Conservation (phyloP, 2,797 vertebrate genomes). For the Myotis pilosus region DNA sequence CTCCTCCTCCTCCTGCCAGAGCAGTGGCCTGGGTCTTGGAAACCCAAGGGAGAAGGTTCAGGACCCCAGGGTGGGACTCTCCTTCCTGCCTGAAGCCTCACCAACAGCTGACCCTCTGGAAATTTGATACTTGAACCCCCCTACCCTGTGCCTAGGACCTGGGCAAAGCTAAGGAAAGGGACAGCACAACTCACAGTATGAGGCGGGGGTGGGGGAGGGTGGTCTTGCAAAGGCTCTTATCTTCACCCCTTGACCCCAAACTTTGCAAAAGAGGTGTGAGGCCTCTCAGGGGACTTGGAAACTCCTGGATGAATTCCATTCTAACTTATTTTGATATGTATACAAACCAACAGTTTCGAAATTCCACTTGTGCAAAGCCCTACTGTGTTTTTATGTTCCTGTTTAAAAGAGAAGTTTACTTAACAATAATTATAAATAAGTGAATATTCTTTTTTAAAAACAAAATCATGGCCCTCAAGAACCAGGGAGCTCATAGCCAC, state of each 20-base stretch:
- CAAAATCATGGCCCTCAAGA: background rate
- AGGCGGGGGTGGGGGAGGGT: background rate
- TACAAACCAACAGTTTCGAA: slow-evolving; percentile 68
- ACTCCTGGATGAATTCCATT: slow-evolving; percentile 65
- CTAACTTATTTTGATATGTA: slow-evolving; percentile 77
- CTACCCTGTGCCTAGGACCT: slow-evolving; percentile 65
- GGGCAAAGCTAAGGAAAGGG: slow-evolving; percentile 47
- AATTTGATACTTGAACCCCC: slow-evolving; percentile 62
- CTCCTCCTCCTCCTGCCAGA: background rate
- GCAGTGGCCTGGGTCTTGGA: slow-evolving; percentile 54
- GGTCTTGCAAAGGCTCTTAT: background rate
- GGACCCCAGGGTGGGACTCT: background rate
- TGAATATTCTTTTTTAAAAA: slow-evolving; percentile 67
- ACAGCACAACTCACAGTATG: slow-evolving; percentile 22
- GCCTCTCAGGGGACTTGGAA: slow-evolving; percentile 61
- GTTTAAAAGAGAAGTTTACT: slow-evolving; percentile 79
- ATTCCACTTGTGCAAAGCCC: slow-evolving; percentile 77
- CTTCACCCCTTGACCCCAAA: background rate
- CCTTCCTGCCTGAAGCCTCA: background rate
- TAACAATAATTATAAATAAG: slow-evolving; percentile 84
- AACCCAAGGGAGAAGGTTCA: slow-evolving; percentile 20
- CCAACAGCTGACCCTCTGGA: slow-evolving; percentile 14
- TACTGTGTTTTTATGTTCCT: slow-evolving; percentile 80
- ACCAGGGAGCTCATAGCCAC: background rate
- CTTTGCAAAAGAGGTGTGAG: background rate